Base-by-base conservation (phyloP, 2,797 vertebrate species). In the Sebastes cheni region DNA sequence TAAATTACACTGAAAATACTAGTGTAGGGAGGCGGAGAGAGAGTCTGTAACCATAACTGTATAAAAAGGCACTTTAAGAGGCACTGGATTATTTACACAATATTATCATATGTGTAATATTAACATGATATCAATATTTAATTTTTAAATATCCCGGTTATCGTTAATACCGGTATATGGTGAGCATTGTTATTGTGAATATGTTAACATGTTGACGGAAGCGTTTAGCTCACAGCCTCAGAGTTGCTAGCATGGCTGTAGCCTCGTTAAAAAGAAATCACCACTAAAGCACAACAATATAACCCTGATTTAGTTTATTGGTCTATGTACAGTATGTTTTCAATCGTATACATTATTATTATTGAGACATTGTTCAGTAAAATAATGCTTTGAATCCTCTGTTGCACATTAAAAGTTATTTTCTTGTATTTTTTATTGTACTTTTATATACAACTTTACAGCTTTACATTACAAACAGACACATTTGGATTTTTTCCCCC, bases 261-360 rank as follows among this genome's bases (percentile, higher is more conserved):
- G 36, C 0, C 32, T 11, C 10, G 4, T 52, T 32, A 23, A 60
- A 54, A 65, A 85, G 23, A 80, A 85, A 87, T 86, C 39, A 81
- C 64, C 58, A 82, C 67, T 64, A 75, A 69, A 66, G 72, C 69
- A 86, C 76, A 87, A 75, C 61, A 81, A 12, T 4, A 30, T 72
- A 66, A 87, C 81, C 87, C 91, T 89, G 81, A 90, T 90, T 88
- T 67, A 34, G 72, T 92, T 94, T 94, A 94, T 92, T 94, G 75
- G 75, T 88, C 73, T 77, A 71, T 83, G 73, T 88, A 91, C 81
- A 83, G 34, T 81, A 75, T 65, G 66, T 67, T 82, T 65, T 42
- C 39, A 42, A 42, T 42, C 0, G 39, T 42, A 42, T 16, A 14
- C 39, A 71, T 85, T 70, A 64, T 85, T 78, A 18, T 54, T 78